These are phyloP conservation scores for Ambastaia sidthimunki DNA, from an alignment of 2,797 vertebrate species.

Conservation along the genomic window DNA sequence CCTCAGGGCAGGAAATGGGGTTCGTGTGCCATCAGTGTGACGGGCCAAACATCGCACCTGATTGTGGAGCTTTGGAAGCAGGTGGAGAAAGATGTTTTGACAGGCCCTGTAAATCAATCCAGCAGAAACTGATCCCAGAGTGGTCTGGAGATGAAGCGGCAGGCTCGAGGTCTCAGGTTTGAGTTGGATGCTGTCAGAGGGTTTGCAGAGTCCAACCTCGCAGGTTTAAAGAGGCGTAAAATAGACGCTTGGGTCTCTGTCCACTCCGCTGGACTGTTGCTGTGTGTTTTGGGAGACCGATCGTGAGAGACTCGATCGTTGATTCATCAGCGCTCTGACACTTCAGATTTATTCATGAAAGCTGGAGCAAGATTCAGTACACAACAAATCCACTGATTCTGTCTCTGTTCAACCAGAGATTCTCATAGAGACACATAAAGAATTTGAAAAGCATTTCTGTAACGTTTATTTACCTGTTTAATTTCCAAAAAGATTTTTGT, in stretches of 20 bases:
- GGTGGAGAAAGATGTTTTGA: slow-evolving; percentile 77
- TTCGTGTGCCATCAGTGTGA: slow-evolving; percentile 50
- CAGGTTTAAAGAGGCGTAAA: slow-evolving; percentile 82
- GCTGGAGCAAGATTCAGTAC: slow-evolving; percentile 59
- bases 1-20: slow-evolving; percentile 55
- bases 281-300: slow-evolving; percentile 59
- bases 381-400: slow-evolving; percentile 60
- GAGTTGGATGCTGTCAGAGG: slow-evolving; percentile 80
- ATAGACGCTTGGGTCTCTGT: slow-evolving; percentile 72
- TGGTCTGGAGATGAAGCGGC: slow-evolving; percentile 68
- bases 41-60: slow-evolving; percentile 47
- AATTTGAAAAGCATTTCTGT: slow-evolving; percentile 49
- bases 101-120: slow-evolving; percentile 82
- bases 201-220: slow-evolving; percentile 71
- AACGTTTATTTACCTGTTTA: slow-evolving; percentile 28
- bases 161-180: slow-evolving; percentile 74
- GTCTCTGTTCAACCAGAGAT: slow-evolving; percentile 41
- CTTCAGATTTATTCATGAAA: slow-evolving; percentile 67
- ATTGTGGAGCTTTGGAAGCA: slow-evolving; percentile 62
- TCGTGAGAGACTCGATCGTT: slow-evolving; percentile 69
- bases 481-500: slow-evolving; percentile 2
- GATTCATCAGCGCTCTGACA: slow-evolving; percentile 61
- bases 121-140: slow-evolving; percentile 81
- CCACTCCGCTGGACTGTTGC: slow-evolving; percentile 63
- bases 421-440: slow-evolving; percentile 37